Base-by-base conservation (phyloP, 1,140 invertebrate species). In the Achroia grisella region DNA sequence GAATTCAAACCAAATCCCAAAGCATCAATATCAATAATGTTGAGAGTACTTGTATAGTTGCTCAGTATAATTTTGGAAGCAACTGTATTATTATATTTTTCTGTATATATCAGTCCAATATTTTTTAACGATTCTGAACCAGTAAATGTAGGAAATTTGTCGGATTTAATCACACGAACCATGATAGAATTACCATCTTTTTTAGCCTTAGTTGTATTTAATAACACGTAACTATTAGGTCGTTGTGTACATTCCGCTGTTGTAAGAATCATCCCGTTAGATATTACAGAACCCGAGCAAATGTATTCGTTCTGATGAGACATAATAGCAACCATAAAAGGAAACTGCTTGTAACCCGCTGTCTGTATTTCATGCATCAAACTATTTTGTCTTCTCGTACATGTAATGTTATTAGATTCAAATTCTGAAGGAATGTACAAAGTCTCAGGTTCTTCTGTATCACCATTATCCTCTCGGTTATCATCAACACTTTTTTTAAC, bases 401-500 rank as follows among this genome's bases (percentile, higher is more conserved):
- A 84, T 11, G 61, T 37, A n/a, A 10, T 15, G 1, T 37, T 15
- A 9, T 33, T 52, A 34, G 37, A 39, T 28, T 77, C 73, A 39
- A 41, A 49, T 54, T 78, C 69, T 14, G 43, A 46, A 6, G 63
- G 47, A 37, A 81, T 71, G 14, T 71, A 71, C 48, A 81, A 28
- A 31, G 70, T 68, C 51, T 76, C 73, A 12, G 50, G 39, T 9
- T 76, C 74, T 11, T 80, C 72, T 34, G 48, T 62, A 10, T 73
- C 74, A 23, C 56, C 67, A 36, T 50, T 67, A 35, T 80, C 69
- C n/a, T 81, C 73, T 44, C 55, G 56, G 30, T 49, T 62, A 28
- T 76, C 69, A 36, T 79, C 67, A 14, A 71, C 57, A 42, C 71
- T 80, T 53, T 80, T 80, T 39, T 80, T 82, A n/a, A 69, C 69